Conservation (phyloP, 2,113 vertebrate species). For the Cranoglanis bouderius region DNA sequence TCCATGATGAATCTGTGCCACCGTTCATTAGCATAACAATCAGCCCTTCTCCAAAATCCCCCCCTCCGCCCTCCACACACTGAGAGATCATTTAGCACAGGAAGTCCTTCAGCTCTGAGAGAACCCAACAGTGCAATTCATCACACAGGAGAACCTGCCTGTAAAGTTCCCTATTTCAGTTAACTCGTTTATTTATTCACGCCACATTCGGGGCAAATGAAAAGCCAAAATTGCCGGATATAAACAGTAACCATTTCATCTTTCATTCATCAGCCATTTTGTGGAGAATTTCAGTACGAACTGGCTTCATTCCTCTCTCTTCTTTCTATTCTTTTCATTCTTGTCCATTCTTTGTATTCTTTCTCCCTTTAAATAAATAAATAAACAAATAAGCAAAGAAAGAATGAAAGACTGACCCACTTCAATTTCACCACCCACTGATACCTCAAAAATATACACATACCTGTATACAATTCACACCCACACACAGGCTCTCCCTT, state of each 20-base stretch:
- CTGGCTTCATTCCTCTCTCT: background rate
- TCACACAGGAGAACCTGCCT: constrained; percentile 21
- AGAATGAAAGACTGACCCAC: background rate
- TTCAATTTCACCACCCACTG: background rate
- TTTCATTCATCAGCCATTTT: background rate
- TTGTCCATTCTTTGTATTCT: background rate
- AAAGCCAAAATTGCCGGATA: background rate
- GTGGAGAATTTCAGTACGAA: background rate
- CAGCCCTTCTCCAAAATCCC: constrained; percentile 1
- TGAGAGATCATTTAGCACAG: constrained; percentile 31
- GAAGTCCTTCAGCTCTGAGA: constrained; percentile 31
- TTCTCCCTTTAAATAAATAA: background rate
- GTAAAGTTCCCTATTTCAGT: constrained; percentile 4
- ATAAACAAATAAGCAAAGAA: background rate
- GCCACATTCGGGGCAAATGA: background rate
- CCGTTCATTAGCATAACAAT: constrained; percentile 35
- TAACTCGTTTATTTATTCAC: background rate
- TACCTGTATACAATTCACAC: constrained; percentile 7
- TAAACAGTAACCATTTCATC: background rate
- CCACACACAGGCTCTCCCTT: background rate
- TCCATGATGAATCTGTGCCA: constrained; percentile 34
- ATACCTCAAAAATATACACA: background rate
- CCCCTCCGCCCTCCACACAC: background rate
- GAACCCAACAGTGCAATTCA: constrained; percentile 27
- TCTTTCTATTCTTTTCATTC: background rate